Percentiles rank a stretch among this genome's conserved stretches.
phyloP scores from a whole-genome alignment of 1,140 invertebrate genomes.

The Solenopsis fugax region DNA sequence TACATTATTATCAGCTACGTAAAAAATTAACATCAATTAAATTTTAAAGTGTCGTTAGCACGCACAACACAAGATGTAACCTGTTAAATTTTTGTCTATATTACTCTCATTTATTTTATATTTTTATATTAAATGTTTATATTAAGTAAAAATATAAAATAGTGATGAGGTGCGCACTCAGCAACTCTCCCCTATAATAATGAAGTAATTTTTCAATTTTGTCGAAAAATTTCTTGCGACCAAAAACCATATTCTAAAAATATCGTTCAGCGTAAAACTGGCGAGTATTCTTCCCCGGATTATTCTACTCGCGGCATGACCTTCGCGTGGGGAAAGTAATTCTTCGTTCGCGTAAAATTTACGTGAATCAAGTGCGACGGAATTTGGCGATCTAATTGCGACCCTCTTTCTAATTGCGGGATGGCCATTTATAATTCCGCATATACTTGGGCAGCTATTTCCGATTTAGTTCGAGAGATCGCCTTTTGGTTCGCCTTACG shows the following conservation, averaged over 20 bases:
- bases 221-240: not conserved
- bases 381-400: slow-evolving; percentile 57
- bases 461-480: slow-evolving; percentile 35
- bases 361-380: slow-evolving; percentile 30
- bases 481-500: slow-evolving; percentile 38
- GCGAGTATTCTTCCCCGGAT: not conserved
- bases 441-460: slow-evolving; percentile 46
- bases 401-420: slow-evolving; percentile 33
- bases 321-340: slow-evolving; percentile 16
- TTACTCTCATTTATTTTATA: no score
- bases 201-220: not conserved
- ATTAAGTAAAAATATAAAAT: no score
- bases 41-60: no score
- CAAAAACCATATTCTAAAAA: not conserved
- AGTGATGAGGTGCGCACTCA: no score
- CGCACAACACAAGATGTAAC: no score
- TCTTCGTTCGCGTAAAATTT: slow-evolving; percentile 19
- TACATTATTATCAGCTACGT: no score
- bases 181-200: no score
- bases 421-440: slow-evolving; percentile 46
- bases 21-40: no score
- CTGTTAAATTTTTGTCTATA: no score
- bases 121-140: no score
- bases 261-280: not conserved
- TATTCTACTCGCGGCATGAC: not conserved